These are phyloP conservation scores for Alca torda DNA, from an alignment of 2,797 vertebrate genomes.

Conservation along the genomic window DNA sequence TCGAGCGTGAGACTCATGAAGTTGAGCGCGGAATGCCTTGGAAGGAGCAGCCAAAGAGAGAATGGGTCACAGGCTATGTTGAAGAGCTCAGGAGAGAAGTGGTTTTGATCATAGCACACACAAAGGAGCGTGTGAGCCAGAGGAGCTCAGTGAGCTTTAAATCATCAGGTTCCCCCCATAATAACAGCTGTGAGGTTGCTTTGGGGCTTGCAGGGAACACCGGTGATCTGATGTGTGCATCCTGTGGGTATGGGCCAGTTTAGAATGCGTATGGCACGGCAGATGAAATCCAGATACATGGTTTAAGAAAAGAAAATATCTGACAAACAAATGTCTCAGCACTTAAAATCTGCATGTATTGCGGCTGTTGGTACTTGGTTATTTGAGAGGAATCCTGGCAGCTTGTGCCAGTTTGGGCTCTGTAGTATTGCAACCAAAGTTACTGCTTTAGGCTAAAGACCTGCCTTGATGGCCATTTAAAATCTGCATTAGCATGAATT, in stretches of 20 bases:
- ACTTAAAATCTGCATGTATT: no score
- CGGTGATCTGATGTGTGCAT: not conserved
- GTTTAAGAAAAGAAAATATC: not conserved
- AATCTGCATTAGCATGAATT: fast-evolving
- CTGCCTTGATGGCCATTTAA: not conserved
- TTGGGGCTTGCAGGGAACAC: not conserved
- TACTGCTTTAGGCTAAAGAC: not conserved
- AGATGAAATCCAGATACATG: not conserved
- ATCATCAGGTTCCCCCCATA: not conserved
- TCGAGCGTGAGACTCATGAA: not conserved
- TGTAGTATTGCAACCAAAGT: not conserved
- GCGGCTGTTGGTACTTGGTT: not conserved
- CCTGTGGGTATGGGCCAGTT: fast-evolving
- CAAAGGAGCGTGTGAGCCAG: not conserved
- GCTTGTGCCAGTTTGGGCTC: not conserved
- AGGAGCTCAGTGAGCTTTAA: not conserved
- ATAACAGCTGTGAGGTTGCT: not conserved
- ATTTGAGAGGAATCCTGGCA: not conserved
- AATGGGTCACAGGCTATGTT: not conserved
- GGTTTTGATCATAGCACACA: not conserved
- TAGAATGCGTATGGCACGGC: not conserved
- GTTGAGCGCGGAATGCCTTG: not conserved
- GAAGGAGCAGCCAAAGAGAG: not conserved
- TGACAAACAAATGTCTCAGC: not conserved
- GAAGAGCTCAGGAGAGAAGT: not conserved